A percentile compares a stretch with the other conserved stretches of the same genome.
These are phyloP conservation scores for Zoroaster sp. DNA, from an alignment of 53 echinoderm and acorn worm genomes.

Conservation along the genomic window DNA sequence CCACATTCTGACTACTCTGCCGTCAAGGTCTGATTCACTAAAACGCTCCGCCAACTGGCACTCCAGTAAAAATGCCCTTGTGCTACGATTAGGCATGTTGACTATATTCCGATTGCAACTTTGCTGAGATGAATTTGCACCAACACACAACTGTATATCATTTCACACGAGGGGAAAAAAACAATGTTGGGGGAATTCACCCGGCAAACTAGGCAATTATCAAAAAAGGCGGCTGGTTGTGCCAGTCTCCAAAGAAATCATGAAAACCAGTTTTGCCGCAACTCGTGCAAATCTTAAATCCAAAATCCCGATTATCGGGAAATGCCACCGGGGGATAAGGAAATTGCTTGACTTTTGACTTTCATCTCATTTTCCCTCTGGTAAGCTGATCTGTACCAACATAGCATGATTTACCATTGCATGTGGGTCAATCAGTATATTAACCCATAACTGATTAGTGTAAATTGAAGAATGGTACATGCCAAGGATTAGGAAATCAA, in stretches of 20 bases:
- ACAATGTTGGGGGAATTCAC: neutral
- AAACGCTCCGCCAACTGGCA: too few species aligned
- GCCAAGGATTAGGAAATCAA: constrained; percentile 19
- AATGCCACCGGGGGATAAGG: constrained; percentile 16
- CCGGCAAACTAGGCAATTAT: constrained; percentile 38
- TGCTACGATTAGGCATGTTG: too few species aligned
- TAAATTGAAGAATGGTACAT: neutral
- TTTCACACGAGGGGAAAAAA: neutral
- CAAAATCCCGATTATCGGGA: constrained; percentile 14
- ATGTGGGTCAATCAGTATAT: constrained; percentile 34
- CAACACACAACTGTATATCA: neutral
- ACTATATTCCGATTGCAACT: too few species aligned
- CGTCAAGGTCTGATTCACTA: too few species aligned
- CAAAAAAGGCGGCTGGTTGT: neutral
- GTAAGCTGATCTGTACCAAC: constrained; percentile 14
- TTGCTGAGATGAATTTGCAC: neutral
- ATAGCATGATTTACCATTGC: neutral
- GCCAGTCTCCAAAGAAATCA: constrained; percentile 39
- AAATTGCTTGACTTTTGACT: constrained; percentile 43
- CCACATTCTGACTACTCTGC: too few species aligned
- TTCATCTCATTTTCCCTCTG: neutral
- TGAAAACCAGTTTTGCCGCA: neutral
- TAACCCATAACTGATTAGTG: constrained; percentile 14
- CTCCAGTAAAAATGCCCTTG: too few species aligned
- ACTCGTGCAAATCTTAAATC: constrained; percentile 7